A percentile compares a stretch with the other conserved stretches of the same genome.
phyloP scores from a whole-genome alignment of 1,140 invertebrate genomes.

The Liolophura sinensis region DNA sequence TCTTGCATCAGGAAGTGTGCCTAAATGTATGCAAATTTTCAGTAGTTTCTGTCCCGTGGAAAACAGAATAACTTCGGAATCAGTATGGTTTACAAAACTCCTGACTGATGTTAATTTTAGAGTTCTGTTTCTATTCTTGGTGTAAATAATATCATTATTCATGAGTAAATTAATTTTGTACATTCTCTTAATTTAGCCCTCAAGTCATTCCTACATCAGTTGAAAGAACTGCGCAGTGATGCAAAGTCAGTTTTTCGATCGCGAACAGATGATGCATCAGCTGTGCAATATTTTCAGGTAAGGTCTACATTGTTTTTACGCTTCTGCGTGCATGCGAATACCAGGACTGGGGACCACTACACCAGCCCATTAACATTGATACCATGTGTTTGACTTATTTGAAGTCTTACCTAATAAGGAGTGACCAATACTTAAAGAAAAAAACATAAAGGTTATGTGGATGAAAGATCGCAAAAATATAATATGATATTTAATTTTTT shows the following conservation, averaged over 20 bases:
- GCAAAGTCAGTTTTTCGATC: conserved; percentile 80
- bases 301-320: conserved; percentile 9
- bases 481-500: not conserved
- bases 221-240: conserved; percentile 39
- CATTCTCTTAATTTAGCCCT: conserved; percentile 36
- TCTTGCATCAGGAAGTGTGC: not conserved
- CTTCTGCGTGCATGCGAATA: not conserved
- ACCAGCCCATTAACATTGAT: not conserved
- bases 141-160: not conserved
- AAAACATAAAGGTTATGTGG: not conserved
- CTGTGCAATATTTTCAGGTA: conserved; percentile 89
- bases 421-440: not conserved
- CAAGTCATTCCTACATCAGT: conserved; percentile 39
- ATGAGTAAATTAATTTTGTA: not conserved
- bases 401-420: not conserved
- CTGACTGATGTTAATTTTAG: not conserved
- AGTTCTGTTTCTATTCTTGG: not conserved
- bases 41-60: not conserved
- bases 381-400: too few relatives aligned
- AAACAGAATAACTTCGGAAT: not conserved
- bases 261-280: conserved; percentile 95
- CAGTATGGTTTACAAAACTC: not conserved
- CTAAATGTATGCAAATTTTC: not conserved
- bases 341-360: not conserved
- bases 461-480: not conserved